Percentiles rank a stretch among this genome's conserved stretches.
These are phyloP conservation scores for Idaea dimidiata DNA, from an alignment of 2,888 invertebrate species.

Conservation along the genomic window DNA sequence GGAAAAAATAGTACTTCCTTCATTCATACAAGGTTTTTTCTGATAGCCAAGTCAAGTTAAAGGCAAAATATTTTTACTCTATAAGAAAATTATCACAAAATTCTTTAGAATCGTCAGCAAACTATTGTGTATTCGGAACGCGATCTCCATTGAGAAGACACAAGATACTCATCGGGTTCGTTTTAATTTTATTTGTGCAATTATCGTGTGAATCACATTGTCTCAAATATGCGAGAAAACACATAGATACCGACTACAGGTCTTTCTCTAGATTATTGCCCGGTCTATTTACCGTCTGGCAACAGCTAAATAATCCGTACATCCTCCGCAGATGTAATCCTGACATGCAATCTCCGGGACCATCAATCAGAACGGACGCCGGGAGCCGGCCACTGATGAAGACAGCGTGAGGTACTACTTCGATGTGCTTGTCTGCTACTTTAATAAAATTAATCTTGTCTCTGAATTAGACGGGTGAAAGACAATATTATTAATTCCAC, in stretches of 20 bases:
- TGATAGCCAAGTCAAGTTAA: too few relatives aligned
- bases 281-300: conserved; percentile 58
- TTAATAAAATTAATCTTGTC: conserved; percentile 5
- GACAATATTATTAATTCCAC: not conserved
- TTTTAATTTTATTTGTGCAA: too few relatives aligned
- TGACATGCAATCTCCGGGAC: conserved; percentile 76
- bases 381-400: conserved; percentile 10
- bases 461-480: conserved; percentile 1
- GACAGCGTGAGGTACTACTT: conserved; percentile 14
- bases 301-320: conserved; percentile 73
- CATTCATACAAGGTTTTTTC: too few relatives aligned
- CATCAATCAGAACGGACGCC: conserved; percentile 62
- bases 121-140: too few relatives aligned
- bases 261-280: conserved; percentile 53
- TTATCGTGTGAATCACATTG: too few relatives aligned
- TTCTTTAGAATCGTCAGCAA: too few relatives aligned
- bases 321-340: conserved; percentile 75
- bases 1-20: too few relatives aligned
- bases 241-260: conserved; percentile 2
- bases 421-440: conserved; percentile 14
- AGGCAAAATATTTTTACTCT: too few relatives aligned
- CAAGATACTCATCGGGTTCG: too few relatives aligned
- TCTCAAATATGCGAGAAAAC: too few relatives aligned
- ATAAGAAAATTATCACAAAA: too few relatives aligned
- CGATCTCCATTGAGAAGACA: too few relatives aligned